These are phyloP conservation scores for Escarpia spicata DNA, from an alignment of 2,888 invertebrate species.

Conservation along the genomic window DNA sequence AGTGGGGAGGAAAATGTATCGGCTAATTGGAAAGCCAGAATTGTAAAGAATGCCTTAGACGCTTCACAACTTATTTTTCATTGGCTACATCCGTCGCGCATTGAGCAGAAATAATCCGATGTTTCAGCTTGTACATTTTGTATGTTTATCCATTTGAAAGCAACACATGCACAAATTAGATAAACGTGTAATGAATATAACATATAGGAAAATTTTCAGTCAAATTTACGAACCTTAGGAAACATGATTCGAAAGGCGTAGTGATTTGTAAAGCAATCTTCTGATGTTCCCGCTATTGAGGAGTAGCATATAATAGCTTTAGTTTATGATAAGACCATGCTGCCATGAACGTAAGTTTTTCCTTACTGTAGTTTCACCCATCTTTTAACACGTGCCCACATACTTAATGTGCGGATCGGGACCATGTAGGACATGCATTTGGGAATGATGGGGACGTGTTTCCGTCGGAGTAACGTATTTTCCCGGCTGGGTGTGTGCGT, in stretches of 20 bases:
- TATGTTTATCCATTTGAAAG: slow-evolving; percentile 48
- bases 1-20: slow-evolving; percentile 26
- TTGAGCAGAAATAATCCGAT: slow-evolving; percentile 46
- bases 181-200: background rate
- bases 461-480: slow-evolving; percentile 40
- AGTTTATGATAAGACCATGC: slow-evolving; percentile 65
- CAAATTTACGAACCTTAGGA: background rate
- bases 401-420: slow-evolving; percentile 30
- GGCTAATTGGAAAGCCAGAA: slow-evolving; percentile 60
- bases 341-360: slow-evolving; percentile 60
- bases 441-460: slow-evolving; percentile 26
- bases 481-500: slow-evolving; percentile 47
- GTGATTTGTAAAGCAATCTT: slow-evolving; percentile 56
- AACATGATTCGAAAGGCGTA: slow-evolving; percentile 47
- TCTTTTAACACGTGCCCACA: slow-evolving; percentile 54
- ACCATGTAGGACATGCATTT: slow-evolving; percentile 33
- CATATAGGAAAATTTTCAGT: background rate
- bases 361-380: slow-evolving; percentile 49
- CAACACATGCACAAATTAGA: background rate
- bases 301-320: slow-evolving; percentile 61
- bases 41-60: slow-evolving; percentile 62
- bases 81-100: slow-evolving; percentile 53
- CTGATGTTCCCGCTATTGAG: slow-evolving; percentile 65
- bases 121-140: slow-evolving; percentile 55
- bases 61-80: slow-evolving; percentile 53